Evolutionary conservation across 2,797 vertebrate species (phyloP).

Genomic region (Anableps anableps): DNA sequence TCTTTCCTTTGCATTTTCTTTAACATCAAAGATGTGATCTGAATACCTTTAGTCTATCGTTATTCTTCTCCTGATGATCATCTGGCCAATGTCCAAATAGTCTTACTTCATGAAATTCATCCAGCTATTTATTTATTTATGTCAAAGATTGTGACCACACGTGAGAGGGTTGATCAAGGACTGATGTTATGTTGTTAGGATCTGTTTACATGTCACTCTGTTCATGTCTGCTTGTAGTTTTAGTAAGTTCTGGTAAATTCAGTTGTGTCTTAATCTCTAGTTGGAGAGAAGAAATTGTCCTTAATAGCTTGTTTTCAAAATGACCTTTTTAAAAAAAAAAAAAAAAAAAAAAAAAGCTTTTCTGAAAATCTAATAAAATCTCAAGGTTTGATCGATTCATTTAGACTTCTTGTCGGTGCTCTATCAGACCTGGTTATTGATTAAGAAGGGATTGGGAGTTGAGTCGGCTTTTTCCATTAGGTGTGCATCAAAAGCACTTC

Average conservation of each 20-base stretch:
- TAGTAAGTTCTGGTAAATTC: background rate
- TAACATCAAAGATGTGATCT: background rate
- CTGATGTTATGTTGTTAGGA: background rate
- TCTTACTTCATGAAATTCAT: background rate
- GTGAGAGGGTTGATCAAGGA: too few species aligned
- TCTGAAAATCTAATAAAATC: background rate
- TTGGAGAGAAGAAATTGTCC: background rate
- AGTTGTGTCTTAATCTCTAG: background rate
- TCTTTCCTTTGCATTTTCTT: too few species aligned
- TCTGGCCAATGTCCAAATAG: conserved; percentile 8
- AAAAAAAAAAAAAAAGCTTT: background rate
- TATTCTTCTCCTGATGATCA: background rate
- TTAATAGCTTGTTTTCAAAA: background rate
- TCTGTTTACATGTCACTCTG: too few species aligned
- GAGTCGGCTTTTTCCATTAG: conserved; percentile 59
- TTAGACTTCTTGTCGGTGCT: conserved; percentile 8
- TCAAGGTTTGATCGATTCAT: conserved; percentile 16
- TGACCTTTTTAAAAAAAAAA: background rate
- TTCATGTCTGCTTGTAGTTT: background rate
- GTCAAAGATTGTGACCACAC: too few species aligned
- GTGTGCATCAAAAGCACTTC: conserved; percentile 55
- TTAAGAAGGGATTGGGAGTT: conserved; percentile 24
- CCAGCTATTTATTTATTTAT: too few species aligned
- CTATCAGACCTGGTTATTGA: conserved; percentile 23
- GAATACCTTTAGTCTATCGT: background rate